A percentile compares a stretch with the other conserved stretches of the same genome.
Evolutionary conservation across 1,140 invertebrate species (phyloP).

Genomic region (Aethina tumida): DNA sequence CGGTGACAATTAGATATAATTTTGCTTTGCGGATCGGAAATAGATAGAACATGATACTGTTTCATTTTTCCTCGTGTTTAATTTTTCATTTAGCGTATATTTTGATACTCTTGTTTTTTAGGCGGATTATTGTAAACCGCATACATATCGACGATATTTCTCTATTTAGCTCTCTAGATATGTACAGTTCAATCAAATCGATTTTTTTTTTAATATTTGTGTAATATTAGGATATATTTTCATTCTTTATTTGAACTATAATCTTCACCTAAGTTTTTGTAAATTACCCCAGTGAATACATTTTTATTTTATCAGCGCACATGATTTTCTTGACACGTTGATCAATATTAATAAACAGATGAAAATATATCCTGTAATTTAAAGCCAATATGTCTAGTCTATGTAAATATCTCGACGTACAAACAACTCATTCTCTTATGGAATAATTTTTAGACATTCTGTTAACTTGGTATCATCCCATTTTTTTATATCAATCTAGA

Average conservation of each 20-base stretch:
- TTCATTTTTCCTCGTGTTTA: conserved; percentile 12
- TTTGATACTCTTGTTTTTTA: conserved; percentile 28
- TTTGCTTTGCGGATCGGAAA: not conserved
- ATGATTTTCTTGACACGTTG: conserved; percentile 1
- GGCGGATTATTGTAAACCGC: conserved; percentile 18
- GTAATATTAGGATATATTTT: conserved; percentile 22
- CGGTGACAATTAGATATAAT: not conserved
- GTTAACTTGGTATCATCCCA: conserved; percentile 1
- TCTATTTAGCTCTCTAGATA: conserved; percentile 23
- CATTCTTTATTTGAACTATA: conserved; percentile 13
- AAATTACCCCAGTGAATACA: conserved; percentile 2
- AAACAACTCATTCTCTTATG: conserved; percentile 17
- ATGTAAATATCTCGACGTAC: conserved; percentile 27
- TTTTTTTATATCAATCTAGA: conserved; percentile 6
- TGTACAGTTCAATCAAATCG: conserved; percentile 19
- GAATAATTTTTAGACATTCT: conserved; percentile 2
- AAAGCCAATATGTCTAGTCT: conserved; percentile 24
- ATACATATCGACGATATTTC: conserved; percentile 28
- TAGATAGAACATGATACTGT: conserved; percentile 5
- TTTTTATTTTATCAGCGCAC: not conserved
- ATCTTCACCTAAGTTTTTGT: conserved; percentile 9
- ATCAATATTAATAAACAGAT: not conserved
- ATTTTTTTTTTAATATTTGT: conserved; percentile 14
- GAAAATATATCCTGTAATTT: conserved; percentile 21
- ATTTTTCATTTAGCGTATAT: conserved; percentile 20